Conservation (phyloP, 1,140 invertebrate species). For the Carposina sasakii region DNA sequence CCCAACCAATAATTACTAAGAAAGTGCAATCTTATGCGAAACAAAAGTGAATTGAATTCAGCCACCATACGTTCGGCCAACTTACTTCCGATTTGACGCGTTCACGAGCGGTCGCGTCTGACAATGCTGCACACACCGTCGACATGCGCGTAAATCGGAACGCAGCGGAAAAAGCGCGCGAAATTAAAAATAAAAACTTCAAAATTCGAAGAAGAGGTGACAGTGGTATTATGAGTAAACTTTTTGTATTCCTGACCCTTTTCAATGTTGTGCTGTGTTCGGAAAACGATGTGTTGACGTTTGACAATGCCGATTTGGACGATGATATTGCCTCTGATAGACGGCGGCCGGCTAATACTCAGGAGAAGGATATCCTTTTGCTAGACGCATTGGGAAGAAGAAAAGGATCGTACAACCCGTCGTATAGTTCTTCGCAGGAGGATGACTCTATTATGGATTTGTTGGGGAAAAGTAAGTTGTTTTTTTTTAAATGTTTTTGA, state of each 20-base stretch:
- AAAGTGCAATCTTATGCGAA: no score
- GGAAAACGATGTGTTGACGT: slow-evolving; percentile 60
- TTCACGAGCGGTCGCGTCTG: no score
- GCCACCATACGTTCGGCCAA: no score
- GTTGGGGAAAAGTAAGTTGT: slow-evolving; percentile 87
- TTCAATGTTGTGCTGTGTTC: slow-evolving; percentile 34
- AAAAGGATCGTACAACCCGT: slow-evolving; percentile 70
- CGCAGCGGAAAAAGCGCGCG: no score
- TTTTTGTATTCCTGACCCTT: slow-evolving; percentile 28
- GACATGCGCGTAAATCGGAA: no score
- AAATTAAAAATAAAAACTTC: slow-evolving; percentile 47
- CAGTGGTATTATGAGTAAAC: slow-evolving; percentile 26
- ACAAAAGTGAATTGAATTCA: no score
- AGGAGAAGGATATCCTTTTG: slow-evolving; percentile 82
- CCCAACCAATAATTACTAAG: no score
- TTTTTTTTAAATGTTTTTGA: no score
- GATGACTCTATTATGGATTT: slow-evolving; percentile 86
- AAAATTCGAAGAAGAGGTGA: slow-evolving; percentile 57
- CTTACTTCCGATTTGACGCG: no score
- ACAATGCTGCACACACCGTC: no score
- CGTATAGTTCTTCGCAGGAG: slow-evolving; percentile 58
- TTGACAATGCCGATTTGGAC: slow-evolving; percentile 49
- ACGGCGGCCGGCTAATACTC: slow-evolving; percentile 75
- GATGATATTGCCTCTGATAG: slow-evolving; percentile 47
- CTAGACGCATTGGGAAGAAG: slow-evolving; percentile 80